Evolutionary conservation across 2,888 invertebrate genomes (phyloP).

Genomic region (Agrochola lota): DNA sequence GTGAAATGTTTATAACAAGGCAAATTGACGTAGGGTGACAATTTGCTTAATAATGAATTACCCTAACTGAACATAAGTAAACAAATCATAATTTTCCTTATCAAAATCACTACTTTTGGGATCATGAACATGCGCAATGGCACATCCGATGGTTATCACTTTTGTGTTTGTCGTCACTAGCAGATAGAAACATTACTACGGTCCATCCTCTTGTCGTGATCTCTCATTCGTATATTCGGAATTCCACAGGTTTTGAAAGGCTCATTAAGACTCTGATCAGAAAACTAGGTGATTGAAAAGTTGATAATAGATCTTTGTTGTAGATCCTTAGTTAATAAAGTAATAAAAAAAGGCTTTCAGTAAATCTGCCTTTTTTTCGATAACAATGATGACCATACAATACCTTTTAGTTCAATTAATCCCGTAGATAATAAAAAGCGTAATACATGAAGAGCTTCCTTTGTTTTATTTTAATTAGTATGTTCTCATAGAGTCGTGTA

Average conservation of each 20-base stretch:
- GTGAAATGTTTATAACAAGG: no score
- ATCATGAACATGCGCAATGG: slow-evolving; percentile 2
- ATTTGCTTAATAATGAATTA: no score
- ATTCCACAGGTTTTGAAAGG: neutral
- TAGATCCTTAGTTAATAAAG: neutral
- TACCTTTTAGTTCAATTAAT: slow-evolving; percentile 1
- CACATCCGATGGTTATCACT: neutral
- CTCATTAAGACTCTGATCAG: neutral
- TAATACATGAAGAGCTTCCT: slow-evolving; percentile 17
- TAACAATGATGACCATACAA: slow-evolving; percentile 3
- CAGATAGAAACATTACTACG: no score
- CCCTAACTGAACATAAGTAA: no score
- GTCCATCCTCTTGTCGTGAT: neutral
- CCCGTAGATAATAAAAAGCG: slow-evolving; percentile 25
- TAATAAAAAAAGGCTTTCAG: neutral
- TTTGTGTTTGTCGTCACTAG: neutral
- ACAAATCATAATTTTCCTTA: neutral
- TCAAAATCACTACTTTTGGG: neutral
- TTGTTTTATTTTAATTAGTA: slow-evolving; percentile 52
- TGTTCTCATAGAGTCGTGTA: slow-evolving; percentile 27
- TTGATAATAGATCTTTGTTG: neutral
- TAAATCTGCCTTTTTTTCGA: neutral
- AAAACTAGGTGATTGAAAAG: neutral
- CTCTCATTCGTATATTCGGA: neutral
- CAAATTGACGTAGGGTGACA: no score